phyloP scores from a whole-genome alignment of 2,797 vertebrate species.

The Podarcis lilfordi region DNA sequence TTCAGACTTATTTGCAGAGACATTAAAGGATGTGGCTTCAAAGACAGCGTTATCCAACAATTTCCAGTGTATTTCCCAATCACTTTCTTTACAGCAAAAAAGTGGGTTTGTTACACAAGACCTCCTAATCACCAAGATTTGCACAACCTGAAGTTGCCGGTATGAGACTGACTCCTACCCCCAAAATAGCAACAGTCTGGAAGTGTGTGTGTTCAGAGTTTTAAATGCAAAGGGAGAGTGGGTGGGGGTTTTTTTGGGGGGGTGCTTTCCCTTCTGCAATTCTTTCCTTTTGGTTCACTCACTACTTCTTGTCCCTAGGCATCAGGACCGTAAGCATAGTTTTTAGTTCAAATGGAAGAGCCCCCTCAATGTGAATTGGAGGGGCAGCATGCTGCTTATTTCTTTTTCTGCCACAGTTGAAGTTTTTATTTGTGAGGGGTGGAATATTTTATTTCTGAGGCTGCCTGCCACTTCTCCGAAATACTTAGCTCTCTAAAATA shows the following conservation, averaged over 20 bases:
- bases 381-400: fast-evolving
- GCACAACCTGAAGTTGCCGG: no score
- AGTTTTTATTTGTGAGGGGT: background rate
- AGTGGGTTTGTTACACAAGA: no score
- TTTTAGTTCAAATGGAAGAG: background rate
- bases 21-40: no score
- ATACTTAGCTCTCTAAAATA: background rate
- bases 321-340: background rate
- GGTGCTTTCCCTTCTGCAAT: background rate
- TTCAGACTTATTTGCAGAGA: no score
- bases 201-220: background rate
- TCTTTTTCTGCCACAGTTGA: background rate
- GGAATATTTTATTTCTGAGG: background rate
- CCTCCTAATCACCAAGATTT: no score
- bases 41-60: no score
- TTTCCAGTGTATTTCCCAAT: background rate
- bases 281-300: background rate
- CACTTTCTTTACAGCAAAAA: no score
- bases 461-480: constrained; percentile 1
- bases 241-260: background rate
- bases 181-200: no score
- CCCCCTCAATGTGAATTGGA: background rate
- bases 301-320: background rate
- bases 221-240: background rate
- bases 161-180: no score